Percentiles rank a stretch among this genome's conserved stretches.
phyloP scores from a whole-genome alignment of 1,140 invertebrate genomes.

The Platyura marginata region DNA sequence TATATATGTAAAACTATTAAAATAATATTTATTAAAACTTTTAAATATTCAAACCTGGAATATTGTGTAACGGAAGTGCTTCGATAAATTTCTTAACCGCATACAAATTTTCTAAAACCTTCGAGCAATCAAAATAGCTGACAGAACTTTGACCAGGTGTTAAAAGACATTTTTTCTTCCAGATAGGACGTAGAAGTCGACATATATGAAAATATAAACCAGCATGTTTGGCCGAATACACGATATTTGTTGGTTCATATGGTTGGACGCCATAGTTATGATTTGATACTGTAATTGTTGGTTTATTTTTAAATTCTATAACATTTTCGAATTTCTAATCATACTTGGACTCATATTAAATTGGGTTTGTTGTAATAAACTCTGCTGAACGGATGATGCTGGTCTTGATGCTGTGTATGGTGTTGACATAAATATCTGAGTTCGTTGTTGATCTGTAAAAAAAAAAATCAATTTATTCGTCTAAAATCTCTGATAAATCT shows the following conservation, averaged over 20 bases:
- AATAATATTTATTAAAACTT: no score
- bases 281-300: no score
- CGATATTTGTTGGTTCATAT: conserved; percentile 1
- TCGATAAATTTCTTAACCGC: conserved; percentile 28
- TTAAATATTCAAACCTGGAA: conserved; percentile 17
- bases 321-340: no score
- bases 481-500: no score
- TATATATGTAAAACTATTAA: no score
- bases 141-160: conserved; percentile 20
- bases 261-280: no score
- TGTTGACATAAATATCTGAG: conserved; percentile 20
- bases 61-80: conserved; percentile 18
- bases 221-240: conserved; percentile 61
- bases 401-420: conserved; percentile 16
- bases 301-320: no score
- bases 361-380: no score
- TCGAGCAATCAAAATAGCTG: conserved; percentile 27
- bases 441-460: no score
- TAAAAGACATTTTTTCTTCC: conserved; percentile 50
- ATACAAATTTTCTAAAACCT: conserved; percentile 27
- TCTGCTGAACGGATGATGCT: no score
- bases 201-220: conserved; percentile 81
- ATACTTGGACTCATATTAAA: no score
- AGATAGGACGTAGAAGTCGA: conserved; percentile 65
- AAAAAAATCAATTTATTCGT: no score